These are phyloP conservation scores for Tokudaia tokunoshimensis DNA, from an alignment of 2,797 vertebrate species.

Conservation along the genomic window DNA sequence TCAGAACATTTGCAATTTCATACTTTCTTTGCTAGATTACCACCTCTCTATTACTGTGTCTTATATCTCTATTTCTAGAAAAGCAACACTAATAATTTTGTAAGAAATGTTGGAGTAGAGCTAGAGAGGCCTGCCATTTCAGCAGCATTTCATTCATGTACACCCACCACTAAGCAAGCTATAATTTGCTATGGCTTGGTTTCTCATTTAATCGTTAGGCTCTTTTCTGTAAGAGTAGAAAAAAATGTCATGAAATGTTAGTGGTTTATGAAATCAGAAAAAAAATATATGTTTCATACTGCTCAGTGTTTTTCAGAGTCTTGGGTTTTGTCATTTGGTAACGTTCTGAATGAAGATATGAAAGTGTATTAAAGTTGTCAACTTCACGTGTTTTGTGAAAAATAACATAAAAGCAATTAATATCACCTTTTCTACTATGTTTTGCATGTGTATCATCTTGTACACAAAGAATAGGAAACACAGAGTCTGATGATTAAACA, in stretches of 20 bases:
- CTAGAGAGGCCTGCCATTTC: neutral
- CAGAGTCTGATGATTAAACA: constrained; percentile 36
- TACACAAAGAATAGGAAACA: neutral
- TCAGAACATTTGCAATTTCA: neutral
- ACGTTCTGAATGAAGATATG: constrained; percentile 22
- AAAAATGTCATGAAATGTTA: neutral
- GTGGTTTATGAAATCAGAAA: constrained; percentile 24
- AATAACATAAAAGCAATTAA: constrained; percentile 3
- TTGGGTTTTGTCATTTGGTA: neutral
- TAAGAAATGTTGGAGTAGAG: neutral
- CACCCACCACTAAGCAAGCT: neutral
- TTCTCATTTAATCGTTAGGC: neutral
- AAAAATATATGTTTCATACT: neutral
- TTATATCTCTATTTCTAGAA: neutral
- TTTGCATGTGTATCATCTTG: neutral
- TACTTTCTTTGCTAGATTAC: neutral
- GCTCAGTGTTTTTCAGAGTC: neutral
- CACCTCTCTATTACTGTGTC: neutral
- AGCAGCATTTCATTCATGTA: neutral
- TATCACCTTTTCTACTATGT: neutral
- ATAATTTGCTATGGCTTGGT: neutral
- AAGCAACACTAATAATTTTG: constrained; percentile 4
- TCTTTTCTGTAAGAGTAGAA: neutral
- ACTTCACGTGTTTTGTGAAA: neutral
- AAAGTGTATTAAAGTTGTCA: neutral